Conservation (phyloP, 2,797 vertebrate genomes). For the Thunnus albacares region DNA sequence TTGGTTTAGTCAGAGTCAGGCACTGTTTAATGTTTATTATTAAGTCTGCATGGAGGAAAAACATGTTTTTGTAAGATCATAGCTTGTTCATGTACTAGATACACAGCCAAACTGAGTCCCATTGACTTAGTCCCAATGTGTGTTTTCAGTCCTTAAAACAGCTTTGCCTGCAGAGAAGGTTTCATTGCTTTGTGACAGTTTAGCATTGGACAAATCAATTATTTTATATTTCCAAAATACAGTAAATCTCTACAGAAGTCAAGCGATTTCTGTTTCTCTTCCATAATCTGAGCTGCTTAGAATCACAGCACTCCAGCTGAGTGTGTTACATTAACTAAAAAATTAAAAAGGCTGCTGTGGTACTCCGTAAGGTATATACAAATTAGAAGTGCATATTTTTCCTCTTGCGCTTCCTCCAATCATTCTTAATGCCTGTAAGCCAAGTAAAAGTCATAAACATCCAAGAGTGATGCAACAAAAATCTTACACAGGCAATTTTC, state of each 20-base stretch:
- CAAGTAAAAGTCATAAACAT: slow-evolving; percentile 60
- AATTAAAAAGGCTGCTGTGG: slow-evolving; percentile 29
- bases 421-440: slow-evolving; percentile 50
- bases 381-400: slow-evolving; percentile 41
- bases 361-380: slow-evolving; percentile 11
- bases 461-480: slow-evolving; percentile 46
- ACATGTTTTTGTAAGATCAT: background rate
- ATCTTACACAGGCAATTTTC: slow-evolving; percentile 44
- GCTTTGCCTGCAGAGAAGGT: slow-evolving; percentile 9
- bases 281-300: background rate
- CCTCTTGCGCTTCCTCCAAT: slow-evolving; percentile 33
- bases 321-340: slow-evolving; percentile 21
- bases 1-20: slow-evolving; percentile 32
- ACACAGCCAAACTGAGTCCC: background rate
- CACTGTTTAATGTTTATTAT: slow-evolving; percentile 8
- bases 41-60: background rate
- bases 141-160: slow-evolving; percentile 18
- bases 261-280: background rate
- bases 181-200: background rate
- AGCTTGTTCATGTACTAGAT: background rate
- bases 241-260: background rate
- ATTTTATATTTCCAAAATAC: slow-evolving; percentile 14
- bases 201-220: background rate
- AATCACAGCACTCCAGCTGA: slow-evolving; percentile 21
- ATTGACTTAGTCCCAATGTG: background rate